Conservation (phyloP, 2,797 vertebrate genomes). For the Lates japonicus region DNA sequence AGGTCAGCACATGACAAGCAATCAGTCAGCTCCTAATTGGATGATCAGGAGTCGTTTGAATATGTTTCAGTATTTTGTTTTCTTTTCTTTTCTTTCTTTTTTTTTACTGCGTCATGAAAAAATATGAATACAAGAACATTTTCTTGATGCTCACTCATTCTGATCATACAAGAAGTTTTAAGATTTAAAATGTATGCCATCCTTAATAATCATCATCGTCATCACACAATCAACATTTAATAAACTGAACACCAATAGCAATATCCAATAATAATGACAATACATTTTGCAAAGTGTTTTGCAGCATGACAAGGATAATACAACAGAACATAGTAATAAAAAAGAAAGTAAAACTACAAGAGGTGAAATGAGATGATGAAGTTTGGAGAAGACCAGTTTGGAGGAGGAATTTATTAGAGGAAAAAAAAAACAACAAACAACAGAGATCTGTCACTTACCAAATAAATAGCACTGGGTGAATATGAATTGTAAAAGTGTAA, state of each 20-base stretch:
- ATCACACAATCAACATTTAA: background rate
- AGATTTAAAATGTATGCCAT: background rate
- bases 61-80: slow-evolving; percentile 31
- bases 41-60: slow-evolving; percentile 65
- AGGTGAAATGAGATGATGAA: background rate
- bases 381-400: background rate
- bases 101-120: slow-evolving; percentile 15
- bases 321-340: background rate
- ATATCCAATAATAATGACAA: background rate
- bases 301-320: background rate
- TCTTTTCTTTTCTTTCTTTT: slow-evolving; percentile 2
- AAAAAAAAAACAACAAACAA: too few relatives aligned
- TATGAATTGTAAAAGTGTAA: background rate
- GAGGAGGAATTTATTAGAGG: background rate
- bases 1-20: slow-evolving; percentile 79
- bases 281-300: background rate
- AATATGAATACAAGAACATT: slow-evolving; percentile 19
- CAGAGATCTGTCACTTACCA: background rate
- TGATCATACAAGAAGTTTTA: background rate
- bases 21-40: slow-evolving; percentile 74
- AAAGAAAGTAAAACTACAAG: background rate
- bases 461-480: background rate
- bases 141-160: background rate
- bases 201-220: too few relatives aligned
- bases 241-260: background rate